phyloP scores from a whole-genome alignment of 2,888 invertebrate species.

The Pantelozetes paolii region DNA sequence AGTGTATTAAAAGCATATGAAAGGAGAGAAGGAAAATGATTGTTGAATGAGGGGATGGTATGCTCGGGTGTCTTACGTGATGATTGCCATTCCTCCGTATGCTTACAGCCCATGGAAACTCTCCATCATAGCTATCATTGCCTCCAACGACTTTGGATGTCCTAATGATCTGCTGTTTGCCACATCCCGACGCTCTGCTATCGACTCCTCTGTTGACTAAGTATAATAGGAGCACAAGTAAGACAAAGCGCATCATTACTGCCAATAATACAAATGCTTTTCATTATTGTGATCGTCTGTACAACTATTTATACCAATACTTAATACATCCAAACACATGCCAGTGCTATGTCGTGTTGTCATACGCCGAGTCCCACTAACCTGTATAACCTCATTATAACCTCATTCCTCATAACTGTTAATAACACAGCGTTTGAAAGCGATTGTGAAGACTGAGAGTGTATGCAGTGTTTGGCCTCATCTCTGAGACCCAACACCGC shows the following conservation, averaged over 20 bases:
- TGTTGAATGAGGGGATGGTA: neutral
- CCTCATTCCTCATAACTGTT: constrained; percentile 10
- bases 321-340: neutral
- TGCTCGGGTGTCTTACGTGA: constrained; percentile 35
- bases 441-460: constrained; percentile 16
- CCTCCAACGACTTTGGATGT: constrained; percentile 43
- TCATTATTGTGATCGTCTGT: constrained; percentile 1
- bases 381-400: constrained; percentile 22
- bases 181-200: constrained; percentile 40
- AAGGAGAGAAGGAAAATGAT: neutral
- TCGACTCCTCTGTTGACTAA: constrained; percentile 1
- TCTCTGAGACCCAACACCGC: neutral
- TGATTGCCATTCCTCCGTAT: constrained; percentile 43
- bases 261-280: constrained; percentile 6
- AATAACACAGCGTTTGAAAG: neutral
- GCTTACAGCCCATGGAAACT: constrained; percentile 45
- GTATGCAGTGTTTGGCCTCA: neutral
- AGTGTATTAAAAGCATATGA: neutral
- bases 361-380: constrained; percentile 23
- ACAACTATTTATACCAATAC: constrained; percentile 14
- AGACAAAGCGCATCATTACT: constrained; percentile 10
- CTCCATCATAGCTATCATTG: constrained; percentile 44
- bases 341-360: constrained; percentile 28
- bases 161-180: constrained; percentile 39
- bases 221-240: constrained; percentile 23